A percentile compares a stretch with the other conserved stretches of the same genome.
Conservation (phyloP, 2,113 vertebrate genomes). For the Spea bombifrons region DNA sequence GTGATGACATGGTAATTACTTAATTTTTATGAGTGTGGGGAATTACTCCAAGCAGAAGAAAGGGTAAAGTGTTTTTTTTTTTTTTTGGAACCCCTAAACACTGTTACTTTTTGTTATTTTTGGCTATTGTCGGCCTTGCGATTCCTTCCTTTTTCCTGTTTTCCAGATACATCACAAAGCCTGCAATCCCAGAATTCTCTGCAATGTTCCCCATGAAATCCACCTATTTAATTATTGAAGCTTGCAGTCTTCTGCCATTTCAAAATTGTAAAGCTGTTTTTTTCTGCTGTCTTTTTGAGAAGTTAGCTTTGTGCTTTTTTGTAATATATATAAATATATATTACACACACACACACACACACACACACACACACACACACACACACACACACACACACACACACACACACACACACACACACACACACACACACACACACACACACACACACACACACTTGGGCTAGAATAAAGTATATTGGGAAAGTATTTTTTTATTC, state of each 20-base stretch:
- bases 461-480: no score
- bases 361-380: no score
- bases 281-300: not conserved
- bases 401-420: no score
- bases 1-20: no score
- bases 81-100: not conserved
- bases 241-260: slow-evolving; percentile 10
- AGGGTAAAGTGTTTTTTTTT: not conserved
- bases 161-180: not conserved
- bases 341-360: no score
- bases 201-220: slow-evolving; percentile 1
- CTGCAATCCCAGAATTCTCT: slow-evolving; percentile 3
- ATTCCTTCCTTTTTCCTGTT: slow-evolving; percentile 38
- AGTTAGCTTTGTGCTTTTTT: not conserved
- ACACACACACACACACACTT: no score
- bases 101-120: no score
- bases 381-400: no score
- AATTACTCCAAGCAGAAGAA: not conserved
- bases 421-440: no score
- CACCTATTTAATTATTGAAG: slow-evolving; percentile 7
- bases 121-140: not conserved
- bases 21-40: no score
- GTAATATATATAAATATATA: not conserved
- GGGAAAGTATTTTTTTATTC: no score
- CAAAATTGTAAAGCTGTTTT: not conserved